Base-by-base conservation (phyloP, 2,888 invertebrate genomes). In the Notodonta dromedarius region DNA sequence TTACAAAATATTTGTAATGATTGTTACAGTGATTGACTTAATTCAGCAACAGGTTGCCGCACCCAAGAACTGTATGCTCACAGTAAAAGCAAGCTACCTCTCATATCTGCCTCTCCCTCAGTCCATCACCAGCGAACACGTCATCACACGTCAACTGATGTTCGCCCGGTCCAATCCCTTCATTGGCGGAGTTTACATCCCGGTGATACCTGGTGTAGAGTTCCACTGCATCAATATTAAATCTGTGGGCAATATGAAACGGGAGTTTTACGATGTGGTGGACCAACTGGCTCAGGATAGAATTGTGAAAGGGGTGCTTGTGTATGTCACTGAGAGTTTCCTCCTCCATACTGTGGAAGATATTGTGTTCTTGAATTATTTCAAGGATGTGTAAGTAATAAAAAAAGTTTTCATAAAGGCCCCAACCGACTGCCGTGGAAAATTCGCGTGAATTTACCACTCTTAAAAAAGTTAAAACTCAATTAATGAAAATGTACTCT, bases 281-380 rank as follows among this genome's bases (percentile, higher is more conserved):
- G 77, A 86, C 51, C 74, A 82, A 50, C 62, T 93, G 57, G 75
- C 86, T 6, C 76, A 84, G 64, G 82, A 83, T 40, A 75, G 78
- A 57, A 82, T 85, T 13, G 80, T 93, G 12, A 93, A 92, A 73
- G 93, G 91, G 1, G 78, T 86, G 12, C 62, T 93, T 24, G 88
- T 90, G 11, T 93, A 88, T 83, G 88, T 90, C 2, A 91, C 91
- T n/a, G 91, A 91, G 61, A 90, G 87, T 66, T 92, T 86, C 59
- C 73, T 93, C 5, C 70, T 93, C 50, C 85, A 88, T 68, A 78
- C 86, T 39, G 84, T 86, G 59, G 88, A 90, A 53, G 87, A 89
- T 65, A 86, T 90, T 59, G 79, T 84, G n/a, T 91, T 90, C 70
- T 77, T 93, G 61, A 87, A 88, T 68, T 86, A 89, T 71, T 84